These are phyloP conservation scores for Mus spicilegus DNA, from an alignment of 2,113 vertebrate species.

Conservation along the genomic window DNA sequence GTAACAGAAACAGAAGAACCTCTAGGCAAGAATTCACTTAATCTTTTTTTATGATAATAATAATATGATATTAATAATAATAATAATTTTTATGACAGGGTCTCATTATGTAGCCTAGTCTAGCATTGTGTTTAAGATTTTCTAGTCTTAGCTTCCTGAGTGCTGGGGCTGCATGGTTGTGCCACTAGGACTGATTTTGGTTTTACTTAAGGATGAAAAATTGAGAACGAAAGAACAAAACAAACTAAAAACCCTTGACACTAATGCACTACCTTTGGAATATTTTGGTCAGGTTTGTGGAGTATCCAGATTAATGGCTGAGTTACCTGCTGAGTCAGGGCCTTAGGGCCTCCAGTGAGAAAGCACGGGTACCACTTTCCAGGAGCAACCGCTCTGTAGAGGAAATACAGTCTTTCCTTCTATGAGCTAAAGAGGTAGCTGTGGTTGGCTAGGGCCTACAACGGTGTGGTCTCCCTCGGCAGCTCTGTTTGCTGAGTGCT, in stretches of 20 bases:
- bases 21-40: background rate
- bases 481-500: conserved; percentile 70
- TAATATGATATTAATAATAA: too few species aligned
- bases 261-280: conserved; percentile 13
- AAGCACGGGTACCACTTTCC: background rate
- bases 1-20: conserved; percentile 1
- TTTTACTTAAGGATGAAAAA: background rate
- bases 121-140: background rate
- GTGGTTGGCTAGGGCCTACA: background rate
- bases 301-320: background rate
- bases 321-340: background rate
- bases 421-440: conserved; percentile 18
- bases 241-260: background rate
- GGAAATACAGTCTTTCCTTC: background rate
- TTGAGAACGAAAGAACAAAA: background rate
- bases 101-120: background rate
- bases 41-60: too few species aligned
- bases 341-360: background rate
- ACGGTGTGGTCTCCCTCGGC: conserved; percentile 25
- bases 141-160: background rate
- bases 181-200: background rate
- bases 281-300: background rate
- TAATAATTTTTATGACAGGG: background rate
- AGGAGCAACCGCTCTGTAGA: background rate
- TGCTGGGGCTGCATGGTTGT: background rate